Conservation (phyloP, 2,113 vertebrate species). For the Bostrychus sinensis region DNA sequence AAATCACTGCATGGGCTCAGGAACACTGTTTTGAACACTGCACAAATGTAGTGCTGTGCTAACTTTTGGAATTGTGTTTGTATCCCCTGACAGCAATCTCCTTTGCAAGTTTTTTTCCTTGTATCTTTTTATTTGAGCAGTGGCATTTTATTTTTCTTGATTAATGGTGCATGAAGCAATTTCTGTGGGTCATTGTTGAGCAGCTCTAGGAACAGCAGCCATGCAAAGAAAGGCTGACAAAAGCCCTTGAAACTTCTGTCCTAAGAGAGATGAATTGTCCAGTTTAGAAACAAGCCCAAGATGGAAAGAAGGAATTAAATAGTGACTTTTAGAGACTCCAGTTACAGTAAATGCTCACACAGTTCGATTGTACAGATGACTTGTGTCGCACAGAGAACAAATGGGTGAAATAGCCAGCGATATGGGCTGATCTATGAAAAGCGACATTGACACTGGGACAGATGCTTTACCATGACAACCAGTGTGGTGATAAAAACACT, state of each 20-base stretch:
- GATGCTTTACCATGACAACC: slow-evolving; percentile 81
- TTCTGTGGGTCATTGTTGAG: slow-evolving; percentile 58
- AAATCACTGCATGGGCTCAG: no score
- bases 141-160: slow-evolving; percentile 56
- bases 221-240: slow-evolving; percentile 56
- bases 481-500: slow-evolving; percentile 66
- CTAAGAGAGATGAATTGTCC: slow-evolving; percentile 52
- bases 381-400: slow-evolving; percentile 37
- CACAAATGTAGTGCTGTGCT: background rate
- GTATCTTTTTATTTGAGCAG: slow-evolving; percentile 41
- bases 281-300: background rate
- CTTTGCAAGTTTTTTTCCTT: slow-evolving; percentile 14
- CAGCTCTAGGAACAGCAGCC: slow-evolving; percentile 35
- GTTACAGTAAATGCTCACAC: slow-evolving; percentile 28
- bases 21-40: no score
- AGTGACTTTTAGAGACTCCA: slow-evolving; percentile 46
- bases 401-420: slow-evolving; percentile 52
- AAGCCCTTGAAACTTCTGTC: slow-evolving; percentile 49
- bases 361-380: slow-evolving; percentile 38
- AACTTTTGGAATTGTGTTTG: background rate
- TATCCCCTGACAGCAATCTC: slow-evolving; percentile 15
- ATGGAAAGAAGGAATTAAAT: slow-evolving; percentile 42
- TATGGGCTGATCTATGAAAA: slow-evolving; percentile 23
- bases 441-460: slow-evolving; percentile 74
- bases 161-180: slow-evolving; percentile 72